Evolutionary conservation across 2,888 invertebrate species (phyloP).

Genomic region (Salticus scenicus): DNA sequence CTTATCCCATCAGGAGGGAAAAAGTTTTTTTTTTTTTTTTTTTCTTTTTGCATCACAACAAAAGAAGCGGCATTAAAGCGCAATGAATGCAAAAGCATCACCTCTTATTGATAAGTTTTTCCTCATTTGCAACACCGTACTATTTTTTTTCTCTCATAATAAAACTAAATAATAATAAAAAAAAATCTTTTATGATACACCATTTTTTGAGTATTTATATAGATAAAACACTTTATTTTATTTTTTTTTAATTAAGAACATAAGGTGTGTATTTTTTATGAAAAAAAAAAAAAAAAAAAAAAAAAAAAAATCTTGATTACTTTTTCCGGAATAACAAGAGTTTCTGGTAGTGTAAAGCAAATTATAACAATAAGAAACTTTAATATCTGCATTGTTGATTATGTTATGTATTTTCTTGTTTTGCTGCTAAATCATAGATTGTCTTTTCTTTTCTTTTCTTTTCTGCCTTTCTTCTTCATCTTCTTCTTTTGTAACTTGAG

Average conservation of each 20-base stretch:
- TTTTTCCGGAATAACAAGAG: too few relatives aligned
- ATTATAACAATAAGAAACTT: too few relatives aligned
- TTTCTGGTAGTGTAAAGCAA: too few relatives aligned
- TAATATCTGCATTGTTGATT: too few relatives aligned
- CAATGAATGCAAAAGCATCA: background rate
- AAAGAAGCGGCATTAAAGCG: too few relatives aligned
- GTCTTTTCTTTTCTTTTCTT: too few relatives aligned
- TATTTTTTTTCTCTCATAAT: slow-evolving; percentile 20
- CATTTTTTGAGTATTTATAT: slow-evolving; percentile 48
- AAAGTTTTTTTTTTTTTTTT: background rate
- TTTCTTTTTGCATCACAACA: too few relatives aligned
- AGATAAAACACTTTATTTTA: slow-evolving; percentile 14
- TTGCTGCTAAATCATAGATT: too few relatives aligned
- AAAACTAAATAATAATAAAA: slow-evolving; percentile 28
- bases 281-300: slow-evolving; percentile 33
- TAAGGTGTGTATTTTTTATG: slow-evolving; percentile 43
- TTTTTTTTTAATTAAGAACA: slow-evolving; percentile 54
- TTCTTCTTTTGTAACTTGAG: too few relatives aligned
- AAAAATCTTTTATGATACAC: background rate
- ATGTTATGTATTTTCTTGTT: too few relatives aligned
- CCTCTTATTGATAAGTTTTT: slow-evolving; percentile 8
- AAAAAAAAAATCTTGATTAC: too few relatives aligned
- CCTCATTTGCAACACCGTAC: background rate
- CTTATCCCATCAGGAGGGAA: background rate
- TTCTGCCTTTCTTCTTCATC: too few relatives aligned